A percentile compares a stretch with the other conserved stretches of the same genome.
These are phyloP conservation scores for Lepidochrysops patricia DNA, from an alignment of 2,888 invertebrate species.

Conservation along the genomic window DNA sequence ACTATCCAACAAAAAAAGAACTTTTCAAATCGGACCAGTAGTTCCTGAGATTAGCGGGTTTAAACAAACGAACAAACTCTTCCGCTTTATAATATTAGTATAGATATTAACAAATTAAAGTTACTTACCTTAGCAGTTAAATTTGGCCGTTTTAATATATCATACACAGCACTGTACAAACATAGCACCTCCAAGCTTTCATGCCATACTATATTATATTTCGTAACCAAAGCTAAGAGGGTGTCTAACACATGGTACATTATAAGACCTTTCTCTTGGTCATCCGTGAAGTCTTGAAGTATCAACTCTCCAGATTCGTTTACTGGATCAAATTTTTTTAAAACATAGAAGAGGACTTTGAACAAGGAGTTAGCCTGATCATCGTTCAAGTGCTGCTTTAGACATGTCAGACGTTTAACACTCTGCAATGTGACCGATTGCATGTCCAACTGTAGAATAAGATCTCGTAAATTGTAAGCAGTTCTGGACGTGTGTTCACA, in stretches of 20 bases:
- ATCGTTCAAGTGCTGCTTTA: conserved; percentile 72
- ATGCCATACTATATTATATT: conserved; percentile 83
- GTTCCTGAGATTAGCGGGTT: no score
- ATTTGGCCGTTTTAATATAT: conserved; percentile 50
- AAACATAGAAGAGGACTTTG: conserved; percentile 75
- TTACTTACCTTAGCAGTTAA: conserved; percentile 55
- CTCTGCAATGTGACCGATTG: conserved; percentile 65
- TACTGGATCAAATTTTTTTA: conserved; percentile 69
- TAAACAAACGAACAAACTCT: no score
- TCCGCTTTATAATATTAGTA: no score
- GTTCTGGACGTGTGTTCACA: conserved; percentile 78
- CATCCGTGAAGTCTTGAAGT: conserved; percentile 35
- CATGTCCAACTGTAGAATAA: conserved; percentile 56
- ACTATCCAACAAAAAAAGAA: no score
- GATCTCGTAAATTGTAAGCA: conserved; percentile 74
- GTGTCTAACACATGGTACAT: conserved; percentile 80
- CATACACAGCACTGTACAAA: conserved; percentile 59
- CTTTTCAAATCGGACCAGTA: no score
- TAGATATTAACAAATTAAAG: no score
- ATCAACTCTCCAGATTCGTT: conserved; percentile 35
- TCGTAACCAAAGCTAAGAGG: conserved; percentile 77
- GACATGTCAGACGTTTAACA: conserved; percentile 72
- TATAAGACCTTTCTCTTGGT: conserved; percentile 54
- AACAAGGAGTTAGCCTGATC: conserved; percentile 78
- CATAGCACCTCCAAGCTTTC: conserved; percentile 85